Base-by-base conservation (phyloP, 2,888 invertebrate genomes). In the Drosophila koepferae region DNA sequence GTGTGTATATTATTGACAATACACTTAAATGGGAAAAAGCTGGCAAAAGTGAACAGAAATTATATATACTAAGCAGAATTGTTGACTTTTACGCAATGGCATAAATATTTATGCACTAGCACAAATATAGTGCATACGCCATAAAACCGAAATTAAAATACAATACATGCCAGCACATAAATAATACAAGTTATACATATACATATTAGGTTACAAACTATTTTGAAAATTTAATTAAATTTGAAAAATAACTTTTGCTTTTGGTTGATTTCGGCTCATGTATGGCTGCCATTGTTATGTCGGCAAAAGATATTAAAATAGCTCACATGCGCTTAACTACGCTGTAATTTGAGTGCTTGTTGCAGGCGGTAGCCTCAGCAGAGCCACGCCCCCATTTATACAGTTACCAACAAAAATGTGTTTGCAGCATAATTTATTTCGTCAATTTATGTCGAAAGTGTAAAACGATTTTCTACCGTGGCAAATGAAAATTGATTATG, bases 341-440 rank as follows among this genome's bases (percentile, higher is more conserved):
- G 55, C n/a, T 48, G 60, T 51, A 63, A 55, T 66, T 62, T 63
- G n/a, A 18, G 14, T 46, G 38, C 12, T 20, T n/a, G 51, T 16
- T 38, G 63, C 67, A 61, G 64, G 62, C 48, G 58, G 49, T 63
- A 48, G 23, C 51, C 63, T 38, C 55, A 55, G 8, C 36, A 44
- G 16, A 38, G 38, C 53, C 31, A 46, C 63, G 63, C 20, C 31
- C 49, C 41, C 40, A 36, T 80, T 71, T 41, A 7, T 40, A 20
- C 44, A 44, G 7, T 44, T 20, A 12, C 2, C 14, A 70, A 62
- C 75, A 77, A 82, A 86, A 89, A 89, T 81, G 89, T 82, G 90
- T 76, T 81, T 77, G 74, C 71, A 79, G 79, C 87, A 85, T 90
- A 90, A 91, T 91, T 90, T 86, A 90, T 90, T 89, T 90, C 80